Conservation (phyloP, 1,140 invertebrate genomes). For the Bombus turneri region DNA sequence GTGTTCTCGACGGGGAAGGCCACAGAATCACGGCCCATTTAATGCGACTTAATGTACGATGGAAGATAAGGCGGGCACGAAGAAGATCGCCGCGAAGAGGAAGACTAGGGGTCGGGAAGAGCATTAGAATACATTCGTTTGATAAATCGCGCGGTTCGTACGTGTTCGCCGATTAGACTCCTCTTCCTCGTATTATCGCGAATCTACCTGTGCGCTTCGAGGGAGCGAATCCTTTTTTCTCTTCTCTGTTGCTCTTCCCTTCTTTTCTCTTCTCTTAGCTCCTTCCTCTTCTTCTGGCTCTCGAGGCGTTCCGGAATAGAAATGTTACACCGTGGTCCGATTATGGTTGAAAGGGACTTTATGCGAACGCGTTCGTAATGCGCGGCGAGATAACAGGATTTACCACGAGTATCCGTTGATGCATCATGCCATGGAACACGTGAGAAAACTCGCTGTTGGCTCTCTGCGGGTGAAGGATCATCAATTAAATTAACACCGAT, state of each 20-base stretch:
- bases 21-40: constrained; percentile 2
- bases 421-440: constrained; percentile 8
- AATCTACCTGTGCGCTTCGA: constrained; percentile 28
- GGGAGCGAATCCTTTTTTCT: background rate
- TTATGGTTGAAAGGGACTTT: constrained; percentile 40
- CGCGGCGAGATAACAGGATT: constrained; percentile 47
- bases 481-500: constrained; percentile 38
- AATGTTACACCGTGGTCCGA: constrained; percentile 40
- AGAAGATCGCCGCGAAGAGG: background rate
- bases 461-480: background rate
- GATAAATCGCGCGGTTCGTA: constrained; percentile 30
- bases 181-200: constrained; percentile 40
- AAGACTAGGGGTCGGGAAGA: background rate
- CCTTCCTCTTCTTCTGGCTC: background rate
- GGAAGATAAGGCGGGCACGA: constrained; percentile 23
- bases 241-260: too few species aligned
- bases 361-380: constrained; percentile 40
- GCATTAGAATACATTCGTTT: constrained; percentile 47
- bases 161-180: constrained; percentile 42
- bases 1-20: background rate
- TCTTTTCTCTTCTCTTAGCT: background rate
- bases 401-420: constrained; percentile 56
- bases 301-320: constrained; percentile 24
- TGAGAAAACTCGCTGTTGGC: constrained; percentile 30
- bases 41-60: constrained; percentile 50